Evolutionary conservation across 35 echinoderm and acorn worm genomes (phyloP).

Genomic region (Ptychodera flava): DNA sequence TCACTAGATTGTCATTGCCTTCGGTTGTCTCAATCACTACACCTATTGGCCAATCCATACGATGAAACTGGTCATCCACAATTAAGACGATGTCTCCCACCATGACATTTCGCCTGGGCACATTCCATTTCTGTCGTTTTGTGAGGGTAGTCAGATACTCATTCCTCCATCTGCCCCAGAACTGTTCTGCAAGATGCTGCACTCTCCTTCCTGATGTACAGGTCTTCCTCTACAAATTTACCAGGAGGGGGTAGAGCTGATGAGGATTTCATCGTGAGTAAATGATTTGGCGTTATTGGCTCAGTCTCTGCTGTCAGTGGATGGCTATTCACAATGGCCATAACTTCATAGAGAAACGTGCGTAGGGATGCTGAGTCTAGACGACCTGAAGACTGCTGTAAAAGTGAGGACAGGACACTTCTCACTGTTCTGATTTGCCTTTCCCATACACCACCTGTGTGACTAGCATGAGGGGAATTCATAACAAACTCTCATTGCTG

Average conservation of each 20-base stretch:
- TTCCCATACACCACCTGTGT: slow-evolving; percentile 18
- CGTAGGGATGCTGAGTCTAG: not conserved
- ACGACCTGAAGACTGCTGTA: not conserved
- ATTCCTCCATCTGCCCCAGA: slow-evolving; percentile 33
- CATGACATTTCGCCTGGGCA: slow-evolving; percentile 13
- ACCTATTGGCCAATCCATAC: slow-evolving; percentile 23
- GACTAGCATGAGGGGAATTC: not conserved
- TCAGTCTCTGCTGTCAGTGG: not conserved
- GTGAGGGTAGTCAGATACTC: slow-evolving; percentile 29
- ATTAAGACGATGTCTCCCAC: slow-evolving; percentile 33
- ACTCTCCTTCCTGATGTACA: not conserved
- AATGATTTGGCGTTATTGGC: slow-evolving; percentile 6
- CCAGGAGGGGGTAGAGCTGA: not conserved
- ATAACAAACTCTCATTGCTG: slow-evolving; percentile 14
- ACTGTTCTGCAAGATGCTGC: too few relatives aligned
- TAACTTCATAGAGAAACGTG: not conserved
- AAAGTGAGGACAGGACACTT: not conserved
- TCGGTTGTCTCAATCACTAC: too few relatives aligned
- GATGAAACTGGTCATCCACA: slow-evolving; percentile 17
- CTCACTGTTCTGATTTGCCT: slow-evolving; percentile 16
- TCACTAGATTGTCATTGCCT: too few relatives aligned
- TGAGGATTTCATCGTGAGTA: not conserved
- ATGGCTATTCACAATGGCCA: not conserved
- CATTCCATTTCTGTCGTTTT: slow-evolving; percentile 21
- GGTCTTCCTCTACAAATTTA: slow-evolving; percentile 6